These are phyloP conservation scores for Fistularia tabacaria DNA, from an alignment of 2,797 vertebrate species.

Conservation along the genomic window DNA sequence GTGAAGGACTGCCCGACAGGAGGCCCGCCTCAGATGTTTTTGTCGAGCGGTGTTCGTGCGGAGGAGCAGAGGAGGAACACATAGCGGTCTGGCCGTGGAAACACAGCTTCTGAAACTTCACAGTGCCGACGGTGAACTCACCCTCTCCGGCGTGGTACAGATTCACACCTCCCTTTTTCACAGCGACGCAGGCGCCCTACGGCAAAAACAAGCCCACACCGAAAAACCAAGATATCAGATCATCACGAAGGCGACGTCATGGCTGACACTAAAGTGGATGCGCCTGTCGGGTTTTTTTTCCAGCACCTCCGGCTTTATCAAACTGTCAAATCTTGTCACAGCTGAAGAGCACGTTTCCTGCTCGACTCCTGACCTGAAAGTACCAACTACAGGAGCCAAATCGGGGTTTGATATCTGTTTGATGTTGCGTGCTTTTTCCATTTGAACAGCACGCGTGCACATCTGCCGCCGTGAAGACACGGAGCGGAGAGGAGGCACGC, in stretches of 20 bases:
- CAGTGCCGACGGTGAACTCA: constrained; percentile 58
- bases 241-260: constrained; percentile 5
- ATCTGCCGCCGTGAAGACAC: too few species aligned
- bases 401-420: neutral
- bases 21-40: too few species aligned
- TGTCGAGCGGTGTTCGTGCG: too few species aligned
- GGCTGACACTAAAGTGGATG: neutral
- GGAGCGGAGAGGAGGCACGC: too few species aligned
- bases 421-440: neutral
- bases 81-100: neutral
- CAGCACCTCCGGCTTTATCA: constrained; percentile 9
- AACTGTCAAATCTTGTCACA: constrained; percentile 44
- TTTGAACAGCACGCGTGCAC: too few species aligned
- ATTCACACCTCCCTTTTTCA: constrained; percentile 78
- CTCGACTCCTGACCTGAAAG: constrained; percentile 35
- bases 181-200: constrained; percentile 76
- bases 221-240: constrained; percentile 11
- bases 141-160: constrained; percentile 77
- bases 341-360: constrained; percentile 43
- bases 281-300: neutral
- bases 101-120: neutral
- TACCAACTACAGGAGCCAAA: too few species aligned
- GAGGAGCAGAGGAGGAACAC: too few species aligned
- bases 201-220: constrained; percentile 22
- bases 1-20: too few species aligned